Evolutionary conservation across 2,888 invertebrate genomes (phyloP).

Genomic region (Eulithis prunata): DNA sequence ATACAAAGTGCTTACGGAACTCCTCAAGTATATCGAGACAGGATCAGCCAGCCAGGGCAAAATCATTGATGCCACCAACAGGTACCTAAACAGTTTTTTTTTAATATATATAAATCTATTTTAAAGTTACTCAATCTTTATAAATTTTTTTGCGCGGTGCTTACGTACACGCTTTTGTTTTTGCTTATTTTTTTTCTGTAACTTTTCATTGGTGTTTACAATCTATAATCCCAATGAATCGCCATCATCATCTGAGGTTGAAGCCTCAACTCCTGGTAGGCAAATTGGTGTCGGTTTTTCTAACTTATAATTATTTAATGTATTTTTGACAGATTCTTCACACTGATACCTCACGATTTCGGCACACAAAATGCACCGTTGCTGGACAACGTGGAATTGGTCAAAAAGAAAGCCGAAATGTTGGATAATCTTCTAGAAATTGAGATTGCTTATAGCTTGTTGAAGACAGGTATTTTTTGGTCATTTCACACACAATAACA

Average conservation of each 20-base stretch:
- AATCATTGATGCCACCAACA: slow-evolving; percentile 94
- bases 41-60: slow-evolving; percentile 72
- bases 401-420: slow-evolving; percentile 90
- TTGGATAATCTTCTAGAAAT: slow-evolving; percentile 96
- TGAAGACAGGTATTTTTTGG: slow-evolving; percentile 82
- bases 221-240: no score
- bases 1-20: slow-evolving; percentile 90
- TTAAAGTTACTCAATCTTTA: no score
- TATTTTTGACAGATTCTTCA: slow-evolving; percentile 89
- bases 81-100: slow-evolving; percentile 51
- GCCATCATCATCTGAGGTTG: no score
- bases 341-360: slow-evolving; percentile 97
- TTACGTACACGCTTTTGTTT: no score
- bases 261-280: no score
- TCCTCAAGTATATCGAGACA: slow-evolving; percentile 84
- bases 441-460: slow-evolving; percentile 96
- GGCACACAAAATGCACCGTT: slow-evolving; percentile 93
- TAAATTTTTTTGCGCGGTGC: no score
- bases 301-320: no score
- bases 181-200: no score
- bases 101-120: no score
- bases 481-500: no score
- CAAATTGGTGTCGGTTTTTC: no score
- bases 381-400: slow-evolving; percentile 89
- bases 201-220: no score